Base-by-base conservation (phyloP, 2,113 vertebrate genomes). In the Odocoileus virginianus region DNA sequence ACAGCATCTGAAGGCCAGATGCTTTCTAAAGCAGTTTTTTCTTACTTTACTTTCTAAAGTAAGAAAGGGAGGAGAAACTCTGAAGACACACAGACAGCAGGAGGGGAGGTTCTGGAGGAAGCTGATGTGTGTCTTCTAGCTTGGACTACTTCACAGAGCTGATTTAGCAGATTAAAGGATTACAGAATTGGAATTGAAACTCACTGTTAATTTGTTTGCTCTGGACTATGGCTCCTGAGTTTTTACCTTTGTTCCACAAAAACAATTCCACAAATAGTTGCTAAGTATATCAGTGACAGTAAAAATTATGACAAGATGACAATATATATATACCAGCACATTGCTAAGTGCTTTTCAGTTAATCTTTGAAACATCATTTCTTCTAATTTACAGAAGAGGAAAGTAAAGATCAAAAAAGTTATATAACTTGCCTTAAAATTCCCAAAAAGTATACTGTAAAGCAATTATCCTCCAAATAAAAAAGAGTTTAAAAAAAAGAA, bases 171-270 rank as follows among this genome's bases (percentile, higher is more conserved):
- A 45, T 28, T 64, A 92, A 97, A 92, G 50, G 55, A 57, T 85
- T 84, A 71, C 4, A 52, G 21, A 93, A 52, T 30, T 45, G 21
- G 15, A 95, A 79, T 50, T 64, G 84, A 71, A 97, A 86, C 4
- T 76, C 47, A 78, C 19, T 45, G 23, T 36, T 78, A 61, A 89
- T 92, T 84, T 89, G 28, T 87, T 87, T 71, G 43, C 40, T 43
- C 71, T 79, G 5, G 36, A 60, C 54, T 86, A 86, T 19, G 5
- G 28, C 28, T 36, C 40, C 33, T n/a, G 79, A 84, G 19, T 86
- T 95, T 92, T 95, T 28, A 86, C 33, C 57, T 43, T 84, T 92
- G 86, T 52, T 96, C 82, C 36, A 91, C 27, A 91, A 97, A 97
- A 57, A 36, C 15, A 6, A 33, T 17, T 13, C 82, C 87, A 87